Evolutionary conservation across 2,888 invertebrate species (phyloP), one percentile per base, ranked within the genome.

Genomic region (Macrophya alboannulata): DNA sequence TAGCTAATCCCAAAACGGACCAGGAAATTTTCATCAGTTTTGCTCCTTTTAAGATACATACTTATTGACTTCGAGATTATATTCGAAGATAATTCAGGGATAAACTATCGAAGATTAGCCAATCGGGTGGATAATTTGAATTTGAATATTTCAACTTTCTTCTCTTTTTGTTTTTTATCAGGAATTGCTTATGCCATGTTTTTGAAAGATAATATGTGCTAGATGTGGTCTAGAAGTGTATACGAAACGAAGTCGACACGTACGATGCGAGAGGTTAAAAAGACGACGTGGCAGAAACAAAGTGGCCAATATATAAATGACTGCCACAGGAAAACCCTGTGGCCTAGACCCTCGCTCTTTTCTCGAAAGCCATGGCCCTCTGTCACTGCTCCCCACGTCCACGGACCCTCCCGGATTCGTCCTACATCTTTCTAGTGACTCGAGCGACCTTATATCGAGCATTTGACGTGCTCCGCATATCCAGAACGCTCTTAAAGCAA

Each of bases 391-490:
- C 4, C 40, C 40, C 59, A 62, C 59, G 25, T 81, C 43, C 62
- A 31, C 43, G n/a, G 31, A 51, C 68, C 68, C 68, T 12, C 40
- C 59, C 31, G 83, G 48, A 83, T 48, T 68, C 83, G 45, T 83
- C 48, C 83, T 45, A 65, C 68, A 71, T 51, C 45, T 68, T 83
- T 83, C 83, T 48, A 83, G 68, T 48, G 83, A 68, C 83, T 68
- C 37, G 37, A 10, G 81, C 62, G 62, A 83, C 83, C 68, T 83
- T 83, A 83, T 83, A 83, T 83, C 83, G 83, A 68, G 83, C 71
- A 71, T 71, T 83, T 83, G 83, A 68, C 83, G 83, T 83, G 83
- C 83, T 37, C n/a, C 48, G 83, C 65, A 83, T 83, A 68, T 83
- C 37, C 40, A 25, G 40, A 81, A 81, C 10, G 21, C 59, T 51